Conservation (phyloP, 2,113 vertebrate genomes). For the Anser cygnoides region DNA sequence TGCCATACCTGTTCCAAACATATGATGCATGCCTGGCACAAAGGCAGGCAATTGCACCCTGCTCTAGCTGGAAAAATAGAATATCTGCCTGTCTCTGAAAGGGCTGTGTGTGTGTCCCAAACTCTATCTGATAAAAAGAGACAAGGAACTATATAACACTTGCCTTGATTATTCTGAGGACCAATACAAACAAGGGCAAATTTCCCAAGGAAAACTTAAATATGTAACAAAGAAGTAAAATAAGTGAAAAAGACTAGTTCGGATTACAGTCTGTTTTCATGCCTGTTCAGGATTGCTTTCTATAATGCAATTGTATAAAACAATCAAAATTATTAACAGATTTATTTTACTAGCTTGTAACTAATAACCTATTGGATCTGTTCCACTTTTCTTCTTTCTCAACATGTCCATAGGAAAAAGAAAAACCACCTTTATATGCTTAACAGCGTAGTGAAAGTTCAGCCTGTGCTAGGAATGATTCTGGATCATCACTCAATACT, state of each 20-base stretch:
- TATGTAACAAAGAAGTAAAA: not conserved
- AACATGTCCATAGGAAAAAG: not conserved
- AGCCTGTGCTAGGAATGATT: not conserved
- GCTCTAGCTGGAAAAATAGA: not conserved
- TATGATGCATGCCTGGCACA: not conserved
- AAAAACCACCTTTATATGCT: not conserved
- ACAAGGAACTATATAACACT: not conserved
- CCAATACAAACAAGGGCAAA: not conserved
- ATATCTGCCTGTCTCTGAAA: not conserved
- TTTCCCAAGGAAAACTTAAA: not conserved
- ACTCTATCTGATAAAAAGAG: not conserved
- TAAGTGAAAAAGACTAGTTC: not conserved
- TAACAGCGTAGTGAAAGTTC: not conserved
- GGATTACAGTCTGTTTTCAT: not conserved
- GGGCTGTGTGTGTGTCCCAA: not conserved
- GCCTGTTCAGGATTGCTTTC: not conserved
- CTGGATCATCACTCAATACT: not conserved
- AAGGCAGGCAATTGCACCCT: not conserved
- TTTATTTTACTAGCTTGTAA: not conserved
- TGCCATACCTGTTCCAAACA: not conserved
- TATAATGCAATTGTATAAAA: not conserved
- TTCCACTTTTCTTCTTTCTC: not conserved
- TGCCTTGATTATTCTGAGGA: not conserved
- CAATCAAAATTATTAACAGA: not conserved
- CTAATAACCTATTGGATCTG: not conserved